phyloP scores from a whole-genome alignment of 2,113 vertebrate genomes.

The Syrrhaptes paradoxus region DNA sequence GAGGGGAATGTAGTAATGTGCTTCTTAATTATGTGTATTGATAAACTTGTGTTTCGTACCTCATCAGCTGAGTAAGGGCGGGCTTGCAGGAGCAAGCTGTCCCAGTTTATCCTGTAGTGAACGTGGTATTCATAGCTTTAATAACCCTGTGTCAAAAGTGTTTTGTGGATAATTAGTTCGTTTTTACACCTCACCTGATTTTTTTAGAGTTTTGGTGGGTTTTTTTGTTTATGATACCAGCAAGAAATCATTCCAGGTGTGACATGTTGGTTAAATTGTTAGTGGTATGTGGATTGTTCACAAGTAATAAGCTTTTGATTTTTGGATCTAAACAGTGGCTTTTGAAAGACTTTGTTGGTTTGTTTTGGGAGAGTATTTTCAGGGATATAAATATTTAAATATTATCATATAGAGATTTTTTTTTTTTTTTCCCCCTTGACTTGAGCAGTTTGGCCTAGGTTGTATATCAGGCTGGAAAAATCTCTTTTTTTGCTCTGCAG shows the following conservation, averaged over 20 bases:
- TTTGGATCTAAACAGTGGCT: background rate
- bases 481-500: background rate
- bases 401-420: background rate
- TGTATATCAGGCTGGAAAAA: background rate
- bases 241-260: background rate
- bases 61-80: background rate
- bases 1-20: rapidly evolving
- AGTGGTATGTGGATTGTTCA: rapidly evolving
- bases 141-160: background rate
- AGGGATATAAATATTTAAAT: background rate
- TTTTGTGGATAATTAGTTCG: rapidly evolving
- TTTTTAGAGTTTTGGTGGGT: background rate
- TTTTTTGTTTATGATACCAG: background rate
- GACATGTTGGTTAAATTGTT: background rate
- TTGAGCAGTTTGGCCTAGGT: background rate
- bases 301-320: background rate
- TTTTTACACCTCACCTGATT: background rate
- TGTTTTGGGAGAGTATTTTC: background rate
- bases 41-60: background rate
- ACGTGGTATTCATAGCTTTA: background rate
- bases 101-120: background rate
- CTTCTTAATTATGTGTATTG: rapidly evolving
- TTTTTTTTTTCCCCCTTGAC: no score
- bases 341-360: background rate
- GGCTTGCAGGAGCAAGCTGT: background rate